Conservation (phyloP, 2,797 vertebrate genomes). For the Acipenser transmontanus region DNA sequence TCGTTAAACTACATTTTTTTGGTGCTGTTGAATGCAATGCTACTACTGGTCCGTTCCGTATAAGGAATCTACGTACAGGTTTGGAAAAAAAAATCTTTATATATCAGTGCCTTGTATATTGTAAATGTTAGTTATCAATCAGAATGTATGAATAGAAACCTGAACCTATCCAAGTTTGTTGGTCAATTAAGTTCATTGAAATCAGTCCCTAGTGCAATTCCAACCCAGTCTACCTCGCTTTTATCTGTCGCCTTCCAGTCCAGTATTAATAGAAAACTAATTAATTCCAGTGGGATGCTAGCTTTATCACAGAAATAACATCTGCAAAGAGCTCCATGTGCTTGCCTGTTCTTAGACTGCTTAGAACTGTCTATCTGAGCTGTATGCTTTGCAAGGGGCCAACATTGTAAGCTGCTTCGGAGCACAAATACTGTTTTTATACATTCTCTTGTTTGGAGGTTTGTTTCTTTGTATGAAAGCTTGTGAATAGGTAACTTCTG, state of each 20-base stretch:
- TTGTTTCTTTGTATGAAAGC: background rate
- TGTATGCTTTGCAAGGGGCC: too few species aligned
- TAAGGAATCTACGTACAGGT: background rate
- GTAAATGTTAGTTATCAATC: too few species aligned
- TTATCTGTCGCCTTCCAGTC: conserved; percentile 25
- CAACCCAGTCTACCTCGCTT: too few species aligned
- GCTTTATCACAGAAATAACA: conserved; percentile 11
- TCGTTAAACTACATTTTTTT: background rate
- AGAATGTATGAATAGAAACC: too few species aligned
- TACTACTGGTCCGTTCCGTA: background rate
- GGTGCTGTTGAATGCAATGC: background rate
- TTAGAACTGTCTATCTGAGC: too few species aligned
- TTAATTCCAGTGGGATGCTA: conserved; percentile 45
- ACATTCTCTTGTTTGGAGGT: conserved; percentile 11
- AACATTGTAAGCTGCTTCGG: too few species aligned
- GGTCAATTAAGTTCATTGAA: too few species aligned
- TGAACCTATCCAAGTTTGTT: too few species aligned
- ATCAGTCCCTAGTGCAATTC: too few species aligned
- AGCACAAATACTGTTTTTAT: background rate
- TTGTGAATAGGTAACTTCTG: too few species aligned
- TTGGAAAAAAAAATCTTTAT: background rate
- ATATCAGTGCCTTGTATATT: background rate
- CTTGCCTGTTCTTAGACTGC: conserved; percentile 4
- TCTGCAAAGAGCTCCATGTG: background rate
- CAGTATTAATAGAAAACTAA: conserved; percentile 43